Evolutionary conservation across 2,113 vertebrate species (phyloP), one percentile per base, ranked within the genome.

Genomic region (Chaenogobius annularis): DNA sequence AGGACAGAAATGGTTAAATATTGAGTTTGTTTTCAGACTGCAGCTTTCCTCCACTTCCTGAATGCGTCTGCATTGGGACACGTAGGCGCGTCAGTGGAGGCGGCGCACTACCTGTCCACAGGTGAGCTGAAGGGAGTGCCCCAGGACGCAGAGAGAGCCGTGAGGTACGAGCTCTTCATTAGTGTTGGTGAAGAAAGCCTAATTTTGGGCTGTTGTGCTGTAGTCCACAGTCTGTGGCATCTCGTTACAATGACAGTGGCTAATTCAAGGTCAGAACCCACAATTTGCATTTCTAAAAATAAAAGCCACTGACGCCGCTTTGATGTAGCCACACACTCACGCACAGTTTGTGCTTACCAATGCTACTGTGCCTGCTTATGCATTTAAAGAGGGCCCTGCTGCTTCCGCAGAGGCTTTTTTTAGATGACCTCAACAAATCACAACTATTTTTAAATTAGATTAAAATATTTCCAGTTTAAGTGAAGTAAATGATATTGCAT

Each of bases 41-140:
- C 93, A 15, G 96, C 96, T 0, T 95, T 96, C 40, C 88, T 77
- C 23, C 95, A 88, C 83, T 98, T 98, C 84, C 92, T 94, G 56
- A 95, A 93, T 70, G 96, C 97, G 3, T 95, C 96, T 1, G 79
- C 86, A 73, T 78, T 86, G 0, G 96, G 97, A n/a, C 97, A 99
- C 10, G 80, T 92, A 8, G 93, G 93, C 35, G 95, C 94, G 0
- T 93, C 94, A 0, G 76, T 98, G 74, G 88, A 95, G 69, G 94
- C 93, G 0, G 96, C 95, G 1, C 88, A 92, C 54, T 95, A 93
- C 85, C 95, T 96, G 40, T 94, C 95, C 5, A 94, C 94, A 19
- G 97, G 96, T 87, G 92, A 90, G 79, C 92, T 96, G 87, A 79
- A 88, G 69, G 93, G 91, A 1, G 93, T 96, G 80, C 88, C 91